These are phyloP conservation scores for Thalassaphorura encarpata DNA, from an alignment of 1,140 invertebrate genomes.

Conservation along the genomic window DNA sequence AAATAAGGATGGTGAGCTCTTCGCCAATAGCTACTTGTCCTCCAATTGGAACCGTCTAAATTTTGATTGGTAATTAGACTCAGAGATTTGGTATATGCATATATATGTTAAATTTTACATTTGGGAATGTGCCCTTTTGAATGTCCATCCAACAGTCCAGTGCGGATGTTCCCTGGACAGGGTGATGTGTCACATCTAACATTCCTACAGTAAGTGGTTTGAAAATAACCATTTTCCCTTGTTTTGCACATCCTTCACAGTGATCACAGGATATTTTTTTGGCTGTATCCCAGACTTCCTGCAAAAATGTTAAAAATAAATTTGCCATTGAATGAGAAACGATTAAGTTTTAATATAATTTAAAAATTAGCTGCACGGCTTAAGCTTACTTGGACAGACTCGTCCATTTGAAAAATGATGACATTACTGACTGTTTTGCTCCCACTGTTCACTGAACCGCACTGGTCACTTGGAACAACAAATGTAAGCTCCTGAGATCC, in stretches of 20 bases:
- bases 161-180: constrained; percentile 47
- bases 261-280: constrained; percentile 49
- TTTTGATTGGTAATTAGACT: not conserved
- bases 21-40: constrained; percentile 58
- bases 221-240: constrained; percentile 52
- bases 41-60: constrained; percentile 46
- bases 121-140: constrained; percentile 55
- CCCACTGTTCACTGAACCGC: constrained; percentile 46
- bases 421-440: constrained; percentile 52
- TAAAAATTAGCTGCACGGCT: not conserved
- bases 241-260: constrained; percentile 33
- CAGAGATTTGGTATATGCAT: not conserved
- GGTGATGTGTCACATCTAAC: constrained; percentile 55
- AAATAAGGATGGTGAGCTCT: constrained; percentile 56
- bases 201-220: constrained; percentile 60
- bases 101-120: constrained; percentile 39
- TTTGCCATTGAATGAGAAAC: not conserved
- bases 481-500: constrained; percentile 47
- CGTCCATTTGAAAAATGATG: constrained; percentile 54
- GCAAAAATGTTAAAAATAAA: constrained; percentile 11
- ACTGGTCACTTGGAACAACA: constrained; percentile 50
- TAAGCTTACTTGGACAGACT: constrained; percentile 45
- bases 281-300: constrained; percentile 49
- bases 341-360: too few relatives aligned
- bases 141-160: constrained; percentile 70